Percentiles rank a stretch among this genome's conserved stretches.
phyloP scores from a whole-genome alignment of 2,113 vertebrate species.

The Pongo pygmaeus region DNA sequence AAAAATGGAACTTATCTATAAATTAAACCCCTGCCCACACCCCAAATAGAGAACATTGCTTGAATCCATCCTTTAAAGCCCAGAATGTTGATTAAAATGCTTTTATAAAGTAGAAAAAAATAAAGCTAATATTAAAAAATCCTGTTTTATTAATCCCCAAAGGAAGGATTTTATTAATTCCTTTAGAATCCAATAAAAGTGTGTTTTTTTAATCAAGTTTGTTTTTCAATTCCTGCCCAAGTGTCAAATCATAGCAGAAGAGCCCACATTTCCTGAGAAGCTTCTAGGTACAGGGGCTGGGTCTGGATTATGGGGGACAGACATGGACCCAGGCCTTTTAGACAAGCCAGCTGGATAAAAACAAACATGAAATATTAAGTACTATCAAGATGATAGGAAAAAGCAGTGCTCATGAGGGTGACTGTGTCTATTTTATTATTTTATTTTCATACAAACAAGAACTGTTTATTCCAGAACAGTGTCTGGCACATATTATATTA shows the following conservation, averaged over 20 bases:
- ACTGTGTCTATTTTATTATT: background rate
- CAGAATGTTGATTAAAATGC: conserved; percentile 75
- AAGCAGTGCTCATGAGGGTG: background rate
- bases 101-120: conserved; percentile 68
- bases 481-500: background rate
- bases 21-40: background rate
- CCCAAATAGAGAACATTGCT: conserved; percentile 38
- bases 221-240: conserved; percentile 65
- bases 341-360: background rate
- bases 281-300: background rate
- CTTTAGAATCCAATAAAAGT: conserved; percentile 80
- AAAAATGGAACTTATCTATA: conserved; percentile 38
- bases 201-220: conserved; percentile 76
- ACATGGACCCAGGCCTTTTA: background rate
- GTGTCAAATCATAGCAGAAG: conserved; percentile 60
- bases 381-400: background rate
- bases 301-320: background rate
- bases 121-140: conserved; percentile 79
- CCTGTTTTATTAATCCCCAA: conserved; percentile 76
- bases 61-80: conserved; percentile 55
- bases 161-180: conserved; percentile 79
- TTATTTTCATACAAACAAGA: background rate
- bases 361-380: background rate
- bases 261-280: conserved; percentile 4
- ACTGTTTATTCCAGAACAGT: background rate